A percentile compares a stretch with the other conserved stretches of the same genome.
Evolutionary conservation across 37 sponge, comb jelly and placozoan genomes (phyloP).

Genomic region (Trichoplax adhaerens): DNA sequence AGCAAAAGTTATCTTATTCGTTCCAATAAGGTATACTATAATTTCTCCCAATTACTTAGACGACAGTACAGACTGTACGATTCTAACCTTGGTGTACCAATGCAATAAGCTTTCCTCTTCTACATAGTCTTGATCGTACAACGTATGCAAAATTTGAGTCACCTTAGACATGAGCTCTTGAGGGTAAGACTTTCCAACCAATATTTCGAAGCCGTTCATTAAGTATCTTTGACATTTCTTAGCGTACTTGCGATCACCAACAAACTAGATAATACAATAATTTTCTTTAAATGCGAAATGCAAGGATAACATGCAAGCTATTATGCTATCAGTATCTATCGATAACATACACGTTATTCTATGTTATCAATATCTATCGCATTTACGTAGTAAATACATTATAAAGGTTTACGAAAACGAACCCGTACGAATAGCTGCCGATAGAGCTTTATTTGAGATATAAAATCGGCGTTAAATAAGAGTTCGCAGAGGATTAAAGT

Average conservation of each 20-base stretch:
- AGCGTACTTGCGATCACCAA: constrained; percentile 22
- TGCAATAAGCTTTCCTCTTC: constrained; percentile 86
- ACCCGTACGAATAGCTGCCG: constrained; percentile 75
- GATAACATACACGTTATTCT: too few species aligned
- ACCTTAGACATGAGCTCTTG: constrained; percentile 53
- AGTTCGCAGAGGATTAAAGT: constrained; percentile 81
- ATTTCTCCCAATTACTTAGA: too few species aligned
- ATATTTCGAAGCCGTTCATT: constrained; percentile 73
- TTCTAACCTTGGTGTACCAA: constrained; percentile 79
- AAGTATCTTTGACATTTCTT: constrained; percentile 79
- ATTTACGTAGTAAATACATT: too few species aligned
- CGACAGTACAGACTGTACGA: not conserved
- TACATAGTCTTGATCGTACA: constrained; percentile 85
- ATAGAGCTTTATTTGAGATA: constrained; percentile 64
- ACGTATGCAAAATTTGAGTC: constrained; percentile 75
- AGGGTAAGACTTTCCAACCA: constrained; percentile 57
- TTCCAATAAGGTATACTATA: too few species aligned
- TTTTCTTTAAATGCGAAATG: too few species aligned
- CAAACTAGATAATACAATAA: constrained; percentile 42
- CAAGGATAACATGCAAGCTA: too few species aligned
- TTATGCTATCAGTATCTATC: too few species aligned
- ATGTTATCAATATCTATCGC: too few species aligned
- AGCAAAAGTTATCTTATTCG: not conserved
- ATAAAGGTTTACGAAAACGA: too few species aligned
- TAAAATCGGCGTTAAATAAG: constrained; percentile 51